Conservation (phyloP, 2,113 vertebrate genomes). For the Lipophrys pholis region DNA sequence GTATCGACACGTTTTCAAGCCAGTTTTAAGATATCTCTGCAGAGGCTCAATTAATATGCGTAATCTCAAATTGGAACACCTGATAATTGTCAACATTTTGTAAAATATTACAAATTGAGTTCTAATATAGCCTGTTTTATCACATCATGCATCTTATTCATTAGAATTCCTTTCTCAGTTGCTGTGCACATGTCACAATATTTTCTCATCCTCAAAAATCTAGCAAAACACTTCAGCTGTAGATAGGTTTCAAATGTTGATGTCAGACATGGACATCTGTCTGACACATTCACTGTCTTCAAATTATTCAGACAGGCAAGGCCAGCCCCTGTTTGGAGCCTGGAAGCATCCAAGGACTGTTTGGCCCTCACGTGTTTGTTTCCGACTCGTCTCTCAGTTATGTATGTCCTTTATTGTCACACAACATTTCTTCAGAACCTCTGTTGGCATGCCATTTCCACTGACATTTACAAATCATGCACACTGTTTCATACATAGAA, state of each 20-base stretch:
- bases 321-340: constrained; percentile 11
- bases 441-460: constrained; percentile 52
- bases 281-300: constrained; percentile 8
- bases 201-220: constrained; percentile 3
- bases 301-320: constrained; percentile 14
- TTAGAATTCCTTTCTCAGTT: background rate
- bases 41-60: constrained; percentile 19
- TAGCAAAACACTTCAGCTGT: background rate
- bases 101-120: background rate
- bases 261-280: background rate
- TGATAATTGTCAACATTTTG: background rate
- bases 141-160: background rate
- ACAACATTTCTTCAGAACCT: constrained; percentile 53
- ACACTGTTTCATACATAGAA: constrained; percentile 45
- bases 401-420: constrained; percentile 59
- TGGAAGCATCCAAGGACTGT: constrained; percentile 54
- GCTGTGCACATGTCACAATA: background rate
- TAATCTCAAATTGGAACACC: background rate
- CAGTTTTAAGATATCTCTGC: background rate
- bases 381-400: constrained; percentile 40
- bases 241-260: background rate
- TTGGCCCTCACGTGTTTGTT: constrained; percentile 63
- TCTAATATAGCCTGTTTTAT: background rate
- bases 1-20: constrained; percentile 16
- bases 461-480: constrained; percentile 71